These are phyloP conservation scores for Cladopsammia gracilis DNA, from an alignment of 64 coral and sea anemone species.

Conservation along the genomic window DNA sequence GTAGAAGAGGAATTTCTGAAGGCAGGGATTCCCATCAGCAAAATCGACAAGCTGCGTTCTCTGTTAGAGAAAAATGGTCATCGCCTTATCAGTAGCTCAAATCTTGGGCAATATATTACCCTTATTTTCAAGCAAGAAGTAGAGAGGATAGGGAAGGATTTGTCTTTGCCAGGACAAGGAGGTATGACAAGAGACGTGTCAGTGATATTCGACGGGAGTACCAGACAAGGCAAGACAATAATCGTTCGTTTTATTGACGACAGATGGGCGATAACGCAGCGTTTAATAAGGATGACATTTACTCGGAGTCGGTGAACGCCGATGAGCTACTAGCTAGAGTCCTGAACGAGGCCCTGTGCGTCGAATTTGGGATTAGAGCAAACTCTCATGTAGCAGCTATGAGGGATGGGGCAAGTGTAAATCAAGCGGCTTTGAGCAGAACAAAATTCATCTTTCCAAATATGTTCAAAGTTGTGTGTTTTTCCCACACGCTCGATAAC, in stretches of 20 bases:
- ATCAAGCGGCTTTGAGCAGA: background rate
- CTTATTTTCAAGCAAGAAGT: slow-evolving; percentile 67
- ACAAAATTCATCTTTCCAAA: background rate
- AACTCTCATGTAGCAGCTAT: background rate
- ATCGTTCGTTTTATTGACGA: slow-evolving; percentile 55
- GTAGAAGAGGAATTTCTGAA: slow-evolving; percentile 71
- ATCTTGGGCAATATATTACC: slow-evolving; percentile 68
- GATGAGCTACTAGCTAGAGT: too few relatives aligned
- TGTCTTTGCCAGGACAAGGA: slow-evolving; percentile 73
- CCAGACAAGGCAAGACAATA: slow-evolving; percentile 52
- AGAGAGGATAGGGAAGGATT: slow-evolving; percentile 51
- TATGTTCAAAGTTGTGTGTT: slow-evolving; percentile 5
- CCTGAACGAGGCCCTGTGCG: too few relatives aligned
- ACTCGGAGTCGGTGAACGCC: too few relatives aligned
- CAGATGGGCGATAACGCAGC: slow-evolving; percentile 29
- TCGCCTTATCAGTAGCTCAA: too few relatives aligned
- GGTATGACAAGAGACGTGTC: slow-evolving; percentile 64
- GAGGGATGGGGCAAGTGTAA: slow-evolving; percentile 3
- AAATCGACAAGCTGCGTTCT: too few relatives aligned
- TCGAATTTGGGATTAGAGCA: background rate
- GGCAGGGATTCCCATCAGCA: too few relatives aligned
- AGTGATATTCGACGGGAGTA: slow-evolving; percentile 53
- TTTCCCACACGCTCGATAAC: background rate
- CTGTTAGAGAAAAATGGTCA: too few relatives aligned
- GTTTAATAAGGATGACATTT: slow-evolving; percentile 10